phyloP scores from a whole-genome alignment of 2,113 vertebrate species.

The Gnathonemus echidnorhynchus region DNA sequence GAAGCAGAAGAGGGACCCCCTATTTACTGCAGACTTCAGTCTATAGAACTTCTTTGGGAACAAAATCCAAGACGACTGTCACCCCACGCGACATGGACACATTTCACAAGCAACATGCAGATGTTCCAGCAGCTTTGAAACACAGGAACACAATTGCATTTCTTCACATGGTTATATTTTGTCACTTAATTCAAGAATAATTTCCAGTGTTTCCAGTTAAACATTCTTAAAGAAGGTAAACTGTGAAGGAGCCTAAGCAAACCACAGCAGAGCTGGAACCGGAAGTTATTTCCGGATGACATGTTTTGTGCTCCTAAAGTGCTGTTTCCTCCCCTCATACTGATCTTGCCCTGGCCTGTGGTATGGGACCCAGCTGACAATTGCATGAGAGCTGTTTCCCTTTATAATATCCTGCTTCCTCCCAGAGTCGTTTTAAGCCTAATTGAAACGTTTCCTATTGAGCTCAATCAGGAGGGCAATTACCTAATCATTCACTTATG shows the following conservation, averaged over 20 bases:
- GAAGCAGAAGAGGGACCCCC: not conserved
- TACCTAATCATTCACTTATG: slow-evolving; percentile 99
- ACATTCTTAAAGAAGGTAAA: not conserved
- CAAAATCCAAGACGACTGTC: not conserved
- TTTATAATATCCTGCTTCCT: slow-evolving; percentile 97
- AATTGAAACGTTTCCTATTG: slow-evolving; percentile 99
- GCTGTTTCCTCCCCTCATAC: slow-evolving; percentile 73
- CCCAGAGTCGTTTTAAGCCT: slow-evolving; percentile 81
- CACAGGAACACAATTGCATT: not conserved
- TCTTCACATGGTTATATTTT: not conserved
- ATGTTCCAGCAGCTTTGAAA: not conserved
- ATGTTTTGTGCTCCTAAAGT: not conserved
- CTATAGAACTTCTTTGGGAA: not conserved
- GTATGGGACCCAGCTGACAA: slow-evolving; percentile 84
- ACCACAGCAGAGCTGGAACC: not conserved
- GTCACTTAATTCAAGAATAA: not conserved
- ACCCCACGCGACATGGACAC: not conserved
- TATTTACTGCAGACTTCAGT: not conserved
- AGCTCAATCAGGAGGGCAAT: slow-evolving; percentile 99
- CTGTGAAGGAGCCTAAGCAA: not conserved
- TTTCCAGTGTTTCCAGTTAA: not conserved
- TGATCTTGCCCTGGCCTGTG: slow-evolving; percentile 80
- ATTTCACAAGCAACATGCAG: not conserved
- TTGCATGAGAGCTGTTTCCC: slow-evolving; percentile 98
- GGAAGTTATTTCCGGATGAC: not conserved